phyloP scores from a whole-genome alignment of 2,113 vertebrate species.

The Prochilodus magdalenae region DNA sequence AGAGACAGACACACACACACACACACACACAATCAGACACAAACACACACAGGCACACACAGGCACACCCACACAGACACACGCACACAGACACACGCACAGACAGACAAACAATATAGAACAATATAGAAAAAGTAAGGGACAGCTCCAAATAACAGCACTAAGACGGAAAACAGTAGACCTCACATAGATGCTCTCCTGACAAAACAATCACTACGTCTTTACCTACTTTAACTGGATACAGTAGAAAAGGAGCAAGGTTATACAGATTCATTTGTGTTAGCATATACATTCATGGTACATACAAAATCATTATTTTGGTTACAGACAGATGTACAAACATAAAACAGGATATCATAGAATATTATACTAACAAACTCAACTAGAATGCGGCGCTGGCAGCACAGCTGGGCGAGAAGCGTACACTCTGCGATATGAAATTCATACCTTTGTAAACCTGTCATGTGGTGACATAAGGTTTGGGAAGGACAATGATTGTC shows the following conservation, averaged over 20 bases:
- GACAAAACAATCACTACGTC: background rate
- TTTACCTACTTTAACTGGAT: too few relatives aligned
- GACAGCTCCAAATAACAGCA: background rate
- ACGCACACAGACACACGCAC: too few relatives aligned
- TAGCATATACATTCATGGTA: constrained; percentile 19
- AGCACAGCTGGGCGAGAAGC: background rate
- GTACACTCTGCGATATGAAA: background rate
- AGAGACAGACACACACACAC: too few relatives aligned
- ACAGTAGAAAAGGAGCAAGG: constrained; percentile 8
- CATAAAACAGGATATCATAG: background rate
- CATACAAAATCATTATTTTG: background rate
- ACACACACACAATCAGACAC: too few relatives aligned
- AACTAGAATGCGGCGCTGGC: background rate
- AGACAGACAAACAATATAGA: too few relatives aligned
- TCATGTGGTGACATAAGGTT: background rate
- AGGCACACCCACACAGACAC: too few relatives aligned
- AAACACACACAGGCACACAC: too few relatives aligned
- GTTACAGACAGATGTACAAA: background rate
- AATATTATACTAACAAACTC: background rate
- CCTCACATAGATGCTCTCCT: background rate
- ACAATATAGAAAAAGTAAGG: background rate
- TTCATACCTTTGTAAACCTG: background rate
- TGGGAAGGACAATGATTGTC: background rate
- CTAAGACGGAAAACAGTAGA: background rate
- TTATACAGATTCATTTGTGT: background rate